These are phyloP conservation scores for Tetrapedia diversipes DNA, from an alignment of 2,888 invertebrate species.

Conservation along the genomic window DNA sequence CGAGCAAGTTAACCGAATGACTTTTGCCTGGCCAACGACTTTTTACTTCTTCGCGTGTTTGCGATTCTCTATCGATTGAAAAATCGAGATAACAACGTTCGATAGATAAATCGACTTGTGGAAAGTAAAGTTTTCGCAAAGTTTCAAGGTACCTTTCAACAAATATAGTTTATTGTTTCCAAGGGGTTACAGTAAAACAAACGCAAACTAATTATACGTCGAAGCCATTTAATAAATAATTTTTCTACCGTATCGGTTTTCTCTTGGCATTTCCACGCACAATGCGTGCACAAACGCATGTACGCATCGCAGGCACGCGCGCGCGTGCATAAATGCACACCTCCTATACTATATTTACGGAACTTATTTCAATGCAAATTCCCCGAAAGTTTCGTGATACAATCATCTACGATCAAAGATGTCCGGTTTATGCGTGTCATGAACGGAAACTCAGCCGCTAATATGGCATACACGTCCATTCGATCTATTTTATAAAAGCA, in stretches of 20 bases:
- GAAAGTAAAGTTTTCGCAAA: conserved; percentile 12
- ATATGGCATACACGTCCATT: conserved; percentile 8
- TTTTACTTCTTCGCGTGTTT: conserved; percentile 20
- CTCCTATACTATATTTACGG: conserved; percentile 48
- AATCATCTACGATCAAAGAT: conserved; percentile 28
- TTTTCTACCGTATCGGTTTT: conserved; percentile 33
- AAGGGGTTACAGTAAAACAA: background rate
- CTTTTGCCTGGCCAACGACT: conserved; percentile 5
- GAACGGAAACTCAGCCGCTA: conserved; percentile 23
- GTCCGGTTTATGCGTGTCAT: conserved; percentile 27
- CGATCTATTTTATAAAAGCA: conserved; percentile 38
- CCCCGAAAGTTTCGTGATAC: conserved; percentile 22
- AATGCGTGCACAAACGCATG: conserved; percentile 47
- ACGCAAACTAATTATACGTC: background rate
- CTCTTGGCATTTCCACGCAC: conserved; percentile 51
- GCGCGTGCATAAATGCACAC: conserved; percentile 52
- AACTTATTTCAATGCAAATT: conserved; percentile 43
- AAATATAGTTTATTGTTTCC: conserved; percentile 5
- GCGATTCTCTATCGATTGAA: conserved; percentile 33
- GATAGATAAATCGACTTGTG: conserved; percentile 30
- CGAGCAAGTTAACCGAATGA: conserved; percentile 41
- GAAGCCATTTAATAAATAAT: conserved; percentile 8
- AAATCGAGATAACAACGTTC: conserved; percentile 21
- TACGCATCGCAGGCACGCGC: conserved; percentile 51
- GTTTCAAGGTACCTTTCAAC: conserved; percentile 13